phyloP scores from a whole-genome alignment of 2,888 invertebrate species.

The Drosophila lutescens region DNA sequence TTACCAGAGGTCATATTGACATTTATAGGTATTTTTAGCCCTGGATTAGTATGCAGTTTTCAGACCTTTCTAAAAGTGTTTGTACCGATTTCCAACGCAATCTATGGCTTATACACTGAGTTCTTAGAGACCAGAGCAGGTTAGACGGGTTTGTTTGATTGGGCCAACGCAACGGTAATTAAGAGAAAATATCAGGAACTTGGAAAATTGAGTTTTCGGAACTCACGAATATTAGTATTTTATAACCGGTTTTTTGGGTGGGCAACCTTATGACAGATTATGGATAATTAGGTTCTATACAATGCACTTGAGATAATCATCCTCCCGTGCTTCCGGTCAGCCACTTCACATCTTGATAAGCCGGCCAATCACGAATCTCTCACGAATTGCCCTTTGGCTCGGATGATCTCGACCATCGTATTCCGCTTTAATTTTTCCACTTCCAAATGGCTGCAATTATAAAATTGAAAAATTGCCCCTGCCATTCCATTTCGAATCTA shows the following conservation, averaged over 20 bases:
- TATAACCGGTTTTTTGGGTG: no score
- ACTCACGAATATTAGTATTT: neutral
- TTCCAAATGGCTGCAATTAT: conserved; percentile 41
- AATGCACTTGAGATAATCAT: no score
- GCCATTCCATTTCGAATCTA: conserved; percentile 27
- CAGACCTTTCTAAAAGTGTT: neutral
- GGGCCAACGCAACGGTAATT: neutral
- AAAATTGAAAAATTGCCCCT: conserved; percentile 43
- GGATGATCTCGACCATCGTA: conserved; percentile 5
- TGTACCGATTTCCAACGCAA: neutral
- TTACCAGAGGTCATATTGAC: conserved; percentile 13
- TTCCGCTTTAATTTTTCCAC: conserved; percentile 4
- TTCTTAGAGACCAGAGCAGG: neutral
- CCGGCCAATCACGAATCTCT: conserved; percentile 18
- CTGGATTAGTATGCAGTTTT: neutral
- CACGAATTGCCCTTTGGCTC: conserved; percentile 13
- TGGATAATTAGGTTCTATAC: neutral
- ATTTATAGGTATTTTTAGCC: neutral
- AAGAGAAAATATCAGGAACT: neutral
- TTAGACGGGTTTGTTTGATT: neutral
- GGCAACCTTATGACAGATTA: neutral
- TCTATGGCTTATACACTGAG: neutral
- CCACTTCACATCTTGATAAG: neutral
- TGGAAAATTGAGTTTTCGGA: neutral
- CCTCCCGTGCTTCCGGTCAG: neutral